Base-by-base conservation (phyloP, 2,113 vertebrate species). In the Carassius auratus region DNA sequence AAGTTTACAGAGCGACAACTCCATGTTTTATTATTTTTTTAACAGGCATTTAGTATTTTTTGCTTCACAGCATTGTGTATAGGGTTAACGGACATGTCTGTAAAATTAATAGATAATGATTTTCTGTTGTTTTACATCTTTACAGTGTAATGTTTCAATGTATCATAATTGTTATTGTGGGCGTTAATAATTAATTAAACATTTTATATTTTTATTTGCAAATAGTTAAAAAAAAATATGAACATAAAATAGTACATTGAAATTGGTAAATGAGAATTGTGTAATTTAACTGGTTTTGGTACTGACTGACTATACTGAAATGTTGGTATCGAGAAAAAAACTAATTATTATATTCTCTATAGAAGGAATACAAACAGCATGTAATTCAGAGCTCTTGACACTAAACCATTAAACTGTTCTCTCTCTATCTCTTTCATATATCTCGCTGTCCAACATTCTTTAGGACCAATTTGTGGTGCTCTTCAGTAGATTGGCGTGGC, bases 401-500 rank as follows among this genome's bases (percentile, higher is more conserved):
- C 64, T 69, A 57, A 71, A 83, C 81, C 48, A 59, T 9, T 73
- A 83, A 42, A 55, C 45, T 68, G 71, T 76, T 78, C 76, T 38
- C 30, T 76, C 45, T 75, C n/a, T 48, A 12, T 23, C 42, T 66
- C 38, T 81, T 52, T 81, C 14, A 21, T 52, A 69, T 68, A 66
- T 81, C 62, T 15, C 38, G 12, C 68, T 42, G 48, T 83, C 30
- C 50, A 59, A 73, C 33, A 83, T 73, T 59, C 66, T 83, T 83
- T 59, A 83, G 66, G 13, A 50, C 50, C 48, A 83, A 83, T 83
- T 73, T 59, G 81, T 42, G 45, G 50, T 59, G 68, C 68, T 73
- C 68, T 38, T n/a, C 48, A 38, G 81, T 55, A 73, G 81, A 83
- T 73, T 83, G 81, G 50, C 8, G 8, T 83, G 66, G 68, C 66